A percentile compares a stretch with the other conserved stretches of the same genome.
Conservation (phyloP, 2,113 vertebrate species). For the Oxyruncus cristatus region DNA sequence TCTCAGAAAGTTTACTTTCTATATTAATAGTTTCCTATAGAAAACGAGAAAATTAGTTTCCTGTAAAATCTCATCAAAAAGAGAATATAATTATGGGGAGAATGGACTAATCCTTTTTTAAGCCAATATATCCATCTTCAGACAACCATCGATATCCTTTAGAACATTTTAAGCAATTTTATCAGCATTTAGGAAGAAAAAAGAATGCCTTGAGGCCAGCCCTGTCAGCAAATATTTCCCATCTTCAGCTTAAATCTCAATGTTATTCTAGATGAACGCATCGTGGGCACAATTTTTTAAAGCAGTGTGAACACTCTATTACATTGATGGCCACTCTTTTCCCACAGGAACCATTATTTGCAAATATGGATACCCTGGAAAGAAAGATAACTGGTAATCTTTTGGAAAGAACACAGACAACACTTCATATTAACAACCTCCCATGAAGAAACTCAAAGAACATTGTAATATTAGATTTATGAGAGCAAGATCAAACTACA, state of each 20-base stretch:
- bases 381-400: neutral
- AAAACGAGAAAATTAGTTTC: neutral
- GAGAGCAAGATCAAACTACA: neutral
- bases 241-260: conserved; percentile 6
- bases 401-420: neutral
- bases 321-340: neutral
- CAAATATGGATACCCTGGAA: neutral
- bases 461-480: neutral
- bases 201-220: neutral
- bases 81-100: neutral
- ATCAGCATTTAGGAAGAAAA: conserved; percentile 5
- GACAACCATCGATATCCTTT: neutral
- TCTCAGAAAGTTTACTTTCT: neutral
- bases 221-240: conserved; percentile 31
- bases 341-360: neutral
- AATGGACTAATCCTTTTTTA: neutral
- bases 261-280: conserved; percentile 31
- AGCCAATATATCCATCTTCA: neutral
- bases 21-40: neutral
- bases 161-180: conserved; percentile 5
- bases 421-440: neutral
- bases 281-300: neutral
- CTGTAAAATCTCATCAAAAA: neutral
- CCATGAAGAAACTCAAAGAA: neutral
- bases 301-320: neutral